Evolutionary conservation across 2,113 vertebrate species (phyloP).

Genomic region (Eptesicus fuscus): DNA sequence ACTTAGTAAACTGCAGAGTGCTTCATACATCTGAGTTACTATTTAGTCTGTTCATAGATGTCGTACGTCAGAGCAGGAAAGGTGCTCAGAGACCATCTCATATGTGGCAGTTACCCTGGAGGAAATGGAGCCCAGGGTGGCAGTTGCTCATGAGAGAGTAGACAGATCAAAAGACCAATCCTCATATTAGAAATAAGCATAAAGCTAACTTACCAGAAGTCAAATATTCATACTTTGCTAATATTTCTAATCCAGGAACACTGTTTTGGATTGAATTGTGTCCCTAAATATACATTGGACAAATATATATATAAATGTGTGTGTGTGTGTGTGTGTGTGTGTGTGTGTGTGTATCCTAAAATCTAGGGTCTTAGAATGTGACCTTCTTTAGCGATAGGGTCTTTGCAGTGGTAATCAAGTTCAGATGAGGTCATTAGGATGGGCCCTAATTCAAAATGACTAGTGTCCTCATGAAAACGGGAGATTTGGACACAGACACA

Average conservation of each 20-base stretch:
- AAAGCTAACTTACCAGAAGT: background rate
- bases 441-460: background rate
- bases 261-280: background rate
- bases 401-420: background rate
- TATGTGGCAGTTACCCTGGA: background rate
- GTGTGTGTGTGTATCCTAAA: too few relatives aligned
- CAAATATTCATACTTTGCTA: background rate
- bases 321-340: too few relatives aligned
- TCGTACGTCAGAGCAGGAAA: background rate
- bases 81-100: background rate
- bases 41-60: background rate
- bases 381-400: background rate
- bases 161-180: background rate
- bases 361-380: background rate
- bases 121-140: background rate
- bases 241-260: background rate
- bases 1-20: background rate
- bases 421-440: background rate
- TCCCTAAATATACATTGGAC: background rate
- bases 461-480: background rate
- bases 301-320: too few relatives aligned
- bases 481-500: background rate
- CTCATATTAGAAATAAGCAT: background rate
- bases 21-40: background rate
- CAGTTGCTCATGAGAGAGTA: background rate